A percentile compares a stretch with the other conserved stretches of the same genome.
Conservation (phyloP, 2,797 vertebrate genomes). For the Sphenopsis melanotis region DNA sequence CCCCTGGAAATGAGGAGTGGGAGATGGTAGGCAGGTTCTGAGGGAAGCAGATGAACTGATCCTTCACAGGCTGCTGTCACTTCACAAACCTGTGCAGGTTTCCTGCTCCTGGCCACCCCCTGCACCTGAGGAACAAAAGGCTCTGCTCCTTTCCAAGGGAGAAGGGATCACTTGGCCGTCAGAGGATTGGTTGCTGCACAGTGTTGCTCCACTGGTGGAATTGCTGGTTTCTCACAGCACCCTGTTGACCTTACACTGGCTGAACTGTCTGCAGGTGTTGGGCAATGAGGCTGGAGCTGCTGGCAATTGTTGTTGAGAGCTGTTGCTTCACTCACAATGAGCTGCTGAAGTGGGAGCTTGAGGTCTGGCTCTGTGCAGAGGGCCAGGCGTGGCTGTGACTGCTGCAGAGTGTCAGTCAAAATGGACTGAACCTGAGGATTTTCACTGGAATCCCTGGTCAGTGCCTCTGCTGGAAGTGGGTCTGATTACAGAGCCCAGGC, state of each 20-base stretch:
- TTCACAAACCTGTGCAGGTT: background rate
- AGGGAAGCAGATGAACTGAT: background rate
- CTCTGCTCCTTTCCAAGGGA: background rate
- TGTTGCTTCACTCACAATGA: background rate
- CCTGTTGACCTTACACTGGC: background rate
- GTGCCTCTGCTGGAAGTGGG: too few species aligned
- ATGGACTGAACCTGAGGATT: background rate
- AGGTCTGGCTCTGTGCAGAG: background rate
- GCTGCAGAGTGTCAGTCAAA: background rate
- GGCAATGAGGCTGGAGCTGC: background rate
- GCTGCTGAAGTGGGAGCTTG: background rate
- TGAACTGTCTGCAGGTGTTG: background rate
- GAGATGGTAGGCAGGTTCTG: background rate
- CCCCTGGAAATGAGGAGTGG: background rate
- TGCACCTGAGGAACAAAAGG: accelerated
- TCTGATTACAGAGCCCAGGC: background rate
- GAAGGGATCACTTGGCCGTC: background rate
- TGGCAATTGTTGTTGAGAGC: too few species aligned
- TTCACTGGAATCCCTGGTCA: background rate
- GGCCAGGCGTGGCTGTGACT: background rate
- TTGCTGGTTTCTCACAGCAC: background rate
- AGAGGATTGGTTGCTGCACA: background rate
- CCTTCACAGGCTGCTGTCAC: background rate
- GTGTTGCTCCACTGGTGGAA: background rate
- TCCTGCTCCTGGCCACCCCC: accelerated